These are phyloP conservation scores for Brenthis hecate DNA, from an alignment of 2,888 invertebrate species.

Conservation along the genomic window DNA sequence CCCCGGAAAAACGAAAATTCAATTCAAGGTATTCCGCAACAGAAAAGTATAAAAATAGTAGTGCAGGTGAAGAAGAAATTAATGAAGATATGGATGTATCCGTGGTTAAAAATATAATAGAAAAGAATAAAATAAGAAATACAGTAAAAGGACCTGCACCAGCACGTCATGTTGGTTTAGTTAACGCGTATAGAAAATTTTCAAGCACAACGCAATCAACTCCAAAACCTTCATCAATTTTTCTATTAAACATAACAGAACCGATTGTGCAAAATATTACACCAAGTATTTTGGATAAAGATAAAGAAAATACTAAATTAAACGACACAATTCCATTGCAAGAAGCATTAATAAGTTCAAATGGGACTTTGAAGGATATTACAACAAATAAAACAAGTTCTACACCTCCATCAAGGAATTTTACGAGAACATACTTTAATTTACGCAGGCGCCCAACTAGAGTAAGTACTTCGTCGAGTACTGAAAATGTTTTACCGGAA, in stretches of 20 bases:
- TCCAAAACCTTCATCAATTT: conserved; percentile 57
- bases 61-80: conserved; percentile 79
- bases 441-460: conserved; percentile 64
- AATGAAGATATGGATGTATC: conserved; percentile 84
- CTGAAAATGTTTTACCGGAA: conserved; percentile 51
- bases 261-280: conserved; percentile 55
- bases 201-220: conserved; percentile 60
- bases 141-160: conserved; percentile 79
- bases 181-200: conserved; percentile 75
- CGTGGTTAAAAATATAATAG: conserved; percentile 79
- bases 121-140: conserved; percentile 78
- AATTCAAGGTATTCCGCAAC: conserved; percentile 76
- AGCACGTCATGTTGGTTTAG: conserved; percentile 70
- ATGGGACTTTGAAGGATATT: conserved; percentile 43
- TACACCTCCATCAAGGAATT: conserved; percentile 58
- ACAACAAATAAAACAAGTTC: conserved; percentile 52
- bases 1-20: conserved; percentile 68
- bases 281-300: conserved; percentile 51
- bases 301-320: conserved; percentile 48
- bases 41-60: conserved; percentile 75
- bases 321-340: conserved; percentile 46
- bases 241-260: conserved; percentile 63
- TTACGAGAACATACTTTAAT: conserved; percentile 67
- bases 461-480: conserved; percentile 58
- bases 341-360: conserved; percentile 39